Conservation (phyloP, 1,140 invertebrate species). For the Caenorhabditis latens region DNA sequence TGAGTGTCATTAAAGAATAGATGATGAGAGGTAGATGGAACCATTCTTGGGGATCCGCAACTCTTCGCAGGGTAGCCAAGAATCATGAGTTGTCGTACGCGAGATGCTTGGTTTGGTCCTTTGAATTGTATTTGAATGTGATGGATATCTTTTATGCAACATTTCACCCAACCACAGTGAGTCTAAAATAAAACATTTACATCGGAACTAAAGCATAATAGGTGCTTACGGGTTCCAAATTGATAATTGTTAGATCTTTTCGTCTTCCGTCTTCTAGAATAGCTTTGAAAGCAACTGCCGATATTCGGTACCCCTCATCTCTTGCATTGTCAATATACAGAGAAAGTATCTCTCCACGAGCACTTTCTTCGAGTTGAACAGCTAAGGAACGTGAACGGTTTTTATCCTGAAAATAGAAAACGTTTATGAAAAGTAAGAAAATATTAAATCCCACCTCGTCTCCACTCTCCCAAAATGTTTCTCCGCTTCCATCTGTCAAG, state of each 20-base stretch:
- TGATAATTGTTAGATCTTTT: constrained; percentile 52
- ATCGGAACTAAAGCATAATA: constrained; percentile 79
- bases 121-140: constrained; percentile 85
- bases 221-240: constrained; percentile 46
- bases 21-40: constrained; percentile 79
- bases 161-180: constrained; percentile 89
- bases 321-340: constrained; percentile 74
- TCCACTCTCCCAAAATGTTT: constrained; percentile 99
- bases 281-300: constrained; percentile 58
- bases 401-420: constrained; percentile 68
- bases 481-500: constrained; percentile 91
- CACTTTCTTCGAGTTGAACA: constrained; percentile 77
- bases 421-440: neutral
- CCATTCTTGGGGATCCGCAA: constrained; percentile 66
- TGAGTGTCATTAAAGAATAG: constrained; percentile 74
- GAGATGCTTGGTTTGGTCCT: constrained; percentile 89
- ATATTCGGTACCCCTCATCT: constrained; percentile 70
- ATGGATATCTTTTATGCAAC: constrained; percentile 83
- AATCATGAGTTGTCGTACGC: constrained; percentile 85
- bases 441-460: constrained; percentile 83
- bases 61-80: constrained; percentile 33
- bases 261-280: constrained; percentile 53
- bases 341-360: constrained; percentile 64
- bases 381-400: constrained; percentile 88
- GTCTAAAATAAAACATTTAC: constrained; percentile 79